phyloP scores from a whole-genome alignment of 1,140 invertebrate species.

The Euura saliciscinereae region DNA sequence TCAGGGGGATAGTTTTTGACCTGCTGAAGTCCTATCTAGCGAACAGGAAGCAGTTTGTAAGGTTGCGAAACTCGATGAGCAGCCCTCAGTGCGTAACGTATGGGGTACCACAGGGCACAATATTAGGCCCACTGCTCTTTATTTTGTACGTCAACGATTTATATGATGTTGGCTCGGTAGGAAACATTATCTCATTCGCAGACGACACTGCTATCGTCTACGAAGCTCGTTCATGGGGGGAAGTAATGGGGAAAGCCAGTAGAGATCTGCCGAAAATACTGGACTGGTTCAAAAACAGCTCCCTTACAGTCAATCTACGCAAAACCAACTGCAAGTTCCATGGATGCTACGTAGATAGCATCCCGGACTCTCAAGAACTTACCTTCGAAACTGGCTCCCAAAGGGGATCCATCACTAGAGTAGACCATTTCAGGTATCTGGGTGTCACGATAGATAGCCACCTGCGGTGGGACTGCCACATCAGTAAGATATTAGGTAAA shows the following conservation, averaged over 20 bases:
- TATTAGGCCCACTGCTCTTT: background rate
- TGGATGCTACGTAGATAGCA: background rate
- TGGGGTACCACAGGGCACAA: too few species aligned
- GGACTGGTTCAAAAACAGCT: background rate
- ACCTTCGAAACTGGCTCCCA: background rate
- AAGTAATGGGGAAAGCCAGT: background rate
- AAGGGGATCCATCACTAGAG: background rate
- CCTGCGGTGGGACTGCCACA: background rate
- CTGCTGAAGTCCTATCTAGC: conserved; percentile 33
- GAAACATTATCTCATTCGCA: background rate
- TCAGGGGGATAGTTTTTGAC: conserved; percentile 25
- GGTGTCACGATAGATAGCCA: background rate
- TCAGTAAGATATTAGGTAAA: background rate
- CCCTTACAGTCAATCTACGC: background rate
- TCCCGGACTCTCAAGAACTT: background rate
- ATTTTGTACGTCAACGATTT: conserved; percentile 1
- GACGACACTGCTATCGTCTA: conserved; percentile 1
- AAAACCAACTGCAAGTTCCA: background rate
- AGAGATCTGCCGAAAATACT: background rate
- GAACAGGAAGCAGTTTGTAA: conserved; percentile 29
- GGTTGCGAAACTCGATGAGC: too few species aligned
- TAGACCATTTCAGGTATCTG: background rate
- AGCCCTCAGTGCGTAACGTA: too few species aligned
- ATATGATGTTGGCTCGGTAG: background rate
- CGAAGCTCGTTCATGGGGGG: background rate